Evolutionary conservation across 2,888 invertebrate genomes (phyloP), one percentile per base, ranked within the genome.

Genomic region (Scrobipalpa costella): DNA sequence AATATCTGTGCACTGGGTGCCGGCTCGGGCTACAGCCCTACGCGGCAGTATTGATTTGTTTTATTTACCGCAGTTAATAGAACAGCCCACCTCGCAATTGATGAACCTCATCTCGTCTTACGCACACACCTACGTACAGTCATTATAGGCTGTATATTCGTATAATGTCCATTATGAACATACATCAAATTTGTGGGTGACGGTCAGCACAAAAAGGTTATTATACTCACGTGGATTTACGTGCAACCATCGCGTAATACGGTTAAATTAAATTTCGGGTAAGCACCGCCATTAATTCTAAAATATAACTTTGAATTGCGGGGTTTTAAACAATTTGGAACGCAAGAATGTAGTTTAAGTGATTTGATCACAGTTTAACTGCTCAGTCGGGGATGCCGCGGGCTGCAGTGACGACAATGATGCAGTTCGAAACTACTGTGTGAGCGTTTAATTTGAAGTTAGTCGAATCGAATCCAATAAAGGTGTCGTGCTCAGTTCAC

Each of bases 1-100:
- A 27, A 3, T 5, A 27, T 27, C 27, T 27, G 27, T 27, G 27
- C 27, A 27, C 2, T 27, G 27, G 27, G 2, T 27, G 27, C 5
- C 2, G 27, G 27, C 27, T 27, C 27, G 27, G 27, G 27, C 27
- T 27, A n/a, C n/a, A n/a, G n/a, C n/a, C n/a, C n/a, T n/a, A 27
- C 9, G 68, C 7, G 49, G 33, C 49, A 15, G 21, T 49, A 60
- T 47, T 58, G 58, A 58, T 58, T 27, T 21, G 21, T 58, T 38
- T 44, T 44, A 58, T 58, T 58, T 58, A 58, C 58, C 44, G 44
- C 38, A 9, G 38, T 58, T 44, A 58, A 27, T 58, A 3, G 19
- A 44, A 38, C 17, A 50, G 9, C 50, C 17, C 40, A 17, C 1
- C 44, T 13, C 5, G 33, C n/a, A 21, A 40, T 58, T 15, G 33